Evolutionary conservation across 2,113 vertebrate species (phyloP).

Genomic region (Calonectris borealis): DNA sequence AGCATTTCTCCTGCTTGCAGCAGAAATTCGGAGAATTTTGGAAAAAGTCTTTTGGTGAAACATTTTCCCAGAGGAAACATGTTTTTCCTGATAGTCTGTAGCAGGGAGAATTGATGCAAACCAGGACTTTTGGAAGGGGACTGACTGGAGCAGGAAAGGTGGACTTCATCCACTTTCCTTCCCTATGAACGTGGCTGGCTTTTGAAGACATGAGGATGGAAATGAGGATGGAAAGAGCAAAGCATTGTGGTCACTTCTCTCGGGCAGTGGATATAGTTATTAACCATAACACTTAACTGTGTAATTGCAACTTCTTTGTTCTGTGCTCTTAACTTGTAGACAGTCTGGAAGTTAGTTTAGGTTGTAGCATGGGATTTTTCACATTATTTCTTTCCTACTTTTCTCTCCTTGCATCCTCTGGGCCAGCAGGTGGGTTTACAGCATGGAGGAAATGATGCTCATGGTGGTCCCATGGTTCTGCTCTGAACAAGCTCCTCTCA

Average conservation of each 20-base stretch:
- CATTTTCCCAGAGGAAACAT: background rate
- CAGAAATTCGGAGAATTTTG: background rate
- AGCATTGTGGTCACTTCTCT: background rate
- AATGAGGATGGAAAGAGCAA: background rate
- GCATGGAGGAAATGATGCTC: background rate
- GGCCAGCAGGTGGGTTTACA: background rate
- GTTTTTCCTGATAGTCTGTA: background rate
- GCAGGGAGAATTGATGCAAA: background rate
- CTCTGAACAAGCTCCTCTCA: background rate
- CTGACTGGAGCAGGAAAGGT: background rate
- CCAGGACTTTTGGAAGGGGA: background rate
- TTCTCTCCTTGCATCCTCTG: background rate
- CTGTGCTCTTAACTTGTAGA: background rate
- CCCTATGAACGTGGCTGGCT: background rate
- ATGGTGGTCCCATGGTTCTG: background rate
- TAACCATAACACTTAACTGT: background rate
- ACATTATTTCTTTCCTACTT: background rate
- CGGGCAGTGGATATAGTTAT: background rate
- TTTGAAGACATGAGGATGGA: background rate
- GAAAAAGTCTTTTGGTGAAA: background rate
- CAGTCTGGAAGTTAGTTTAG: background rate
- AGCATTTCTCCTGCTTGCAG: background rate
- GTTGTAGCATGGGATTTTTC: background rate
- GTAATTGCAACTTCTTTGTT: background rate
- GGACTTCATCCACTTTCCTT: background rate